Evolutionary conservation across 2,797 vertebrate species (phyloP).

Genomic region (Sebastes cheni): DNA sequence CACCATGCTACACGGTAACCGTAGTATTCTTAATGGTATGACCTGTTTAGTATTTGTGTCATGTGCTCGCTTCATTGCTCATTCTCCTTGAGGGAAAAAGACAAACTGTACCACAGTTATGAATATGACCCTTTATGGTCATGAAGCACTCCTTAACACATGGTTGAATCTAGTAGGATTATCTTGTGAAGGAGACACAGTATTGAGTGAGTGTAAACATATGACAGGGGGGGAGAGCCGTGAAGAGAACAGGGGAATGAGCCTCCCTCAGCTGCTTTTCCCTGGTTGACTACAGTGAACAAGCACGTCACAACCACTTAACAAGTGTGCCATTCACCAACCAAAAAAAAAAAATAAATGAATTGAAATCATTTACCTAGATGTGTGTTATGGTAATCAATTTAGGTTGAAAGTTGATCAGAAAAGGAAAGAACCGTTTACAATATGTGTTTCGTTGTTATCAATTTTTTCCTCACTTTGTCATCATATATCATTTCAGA

Average conservation of each 20-base stretch:
- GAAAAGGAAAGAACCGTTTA: background rate
- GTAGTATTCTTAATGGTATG: background rate
- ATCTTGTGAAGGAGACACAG: background rate
- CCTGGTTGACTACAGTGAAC: background rate
- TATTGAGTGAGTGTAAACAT: background rate
- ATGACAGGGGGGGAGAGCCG: background rate
- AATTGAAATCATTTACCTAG: background rate
- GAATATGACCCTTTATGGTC: background rate
- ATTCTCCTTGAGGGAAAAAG: background rate
- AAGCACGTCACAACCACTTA: background rate
- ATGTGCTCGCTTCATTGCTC: background rate
- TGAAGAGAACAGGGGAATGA: background rate
- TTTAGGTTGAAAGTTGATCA: background rate
- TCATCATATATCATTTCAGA: background rate
- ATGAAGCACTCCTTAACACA: conserved; percentile 9
- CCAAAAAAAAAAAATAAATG: background rate
- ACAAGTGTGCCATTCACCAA: background rate
- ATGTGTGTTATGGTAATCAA: background rate
- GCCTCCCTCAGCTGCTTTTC: background rate
- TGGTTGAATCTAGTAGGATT: background rate
- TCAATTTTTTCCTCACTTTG: background rate
- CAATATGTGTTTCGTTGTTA: background rate
- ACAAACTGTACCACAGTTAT: background rate
- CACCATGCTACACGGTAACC: background rate
- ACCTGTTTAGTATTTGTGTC: background rate